These are phyloP conservation scores for Muscicapa adusta DNA, from an alignment of 2,113 vertebrate genomes.

Conservation along the genomic window DNA sequence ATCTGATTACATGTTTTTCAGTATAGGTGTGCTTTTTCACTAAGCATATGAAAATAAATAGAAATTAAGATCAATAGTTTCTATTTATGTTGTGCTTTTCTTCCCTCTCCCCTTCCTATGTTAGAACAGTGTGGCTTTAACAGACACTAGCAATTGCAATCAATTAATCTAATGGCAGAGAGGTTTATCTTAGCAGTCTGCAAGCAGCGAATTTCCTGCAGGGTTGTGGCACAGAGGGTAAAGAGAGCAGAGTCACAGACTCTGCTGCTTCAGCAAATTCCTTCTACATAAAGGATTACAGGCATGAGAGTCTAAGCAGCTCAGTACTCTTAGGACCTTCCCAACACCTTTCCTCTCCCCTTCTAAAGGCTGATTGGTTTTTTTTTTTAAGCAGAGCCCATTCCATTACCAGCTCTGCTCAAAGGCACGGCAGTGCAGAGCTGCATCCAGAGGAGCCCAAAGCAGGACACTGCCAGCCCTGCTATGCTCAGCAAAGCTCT, in stretches of 20 bases:
- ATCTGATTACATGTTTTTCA: not conserved
- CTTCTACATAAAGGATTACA: not conserved
- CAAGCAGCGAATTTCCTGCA: not conserved
- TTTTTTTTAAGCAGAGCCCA: not conserved
- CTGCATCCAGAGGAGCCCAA: not conserved
- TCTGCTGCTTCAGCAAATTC: not conserved
- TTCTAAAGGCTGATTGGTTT: not conserved
- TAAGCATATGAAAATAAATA: not conserved
- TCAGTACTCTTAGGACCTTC: not conserved
- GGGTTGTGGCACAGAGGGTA: not conserved
- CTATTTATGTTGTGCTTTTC: not conserved
- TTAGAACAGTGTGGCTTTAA: not conserved
- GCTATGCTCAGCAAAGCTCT: not conserved
- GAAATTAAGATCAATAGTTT: not conserved
- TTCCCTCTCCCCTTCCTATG: not conserved
- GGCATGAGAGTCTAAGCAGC: not conserved
- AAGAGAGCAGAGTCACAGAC: not conserved
- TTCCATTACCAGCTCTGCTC: not conserved
- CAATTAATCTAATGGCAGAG: not conserved
- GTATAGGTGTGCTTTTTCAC: not conserved
- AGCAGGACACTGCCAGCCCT: not conserved
- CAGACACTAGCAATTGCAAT: not conserved
- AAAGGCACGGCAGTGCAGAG: rapidly evolving
- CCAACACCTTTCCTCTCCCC: not conserved
- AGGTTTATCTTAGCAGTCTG: not conserved